Conservation (phyloP, 2,797 vertebrate species). For the Alfaro cultratus region DNA sequence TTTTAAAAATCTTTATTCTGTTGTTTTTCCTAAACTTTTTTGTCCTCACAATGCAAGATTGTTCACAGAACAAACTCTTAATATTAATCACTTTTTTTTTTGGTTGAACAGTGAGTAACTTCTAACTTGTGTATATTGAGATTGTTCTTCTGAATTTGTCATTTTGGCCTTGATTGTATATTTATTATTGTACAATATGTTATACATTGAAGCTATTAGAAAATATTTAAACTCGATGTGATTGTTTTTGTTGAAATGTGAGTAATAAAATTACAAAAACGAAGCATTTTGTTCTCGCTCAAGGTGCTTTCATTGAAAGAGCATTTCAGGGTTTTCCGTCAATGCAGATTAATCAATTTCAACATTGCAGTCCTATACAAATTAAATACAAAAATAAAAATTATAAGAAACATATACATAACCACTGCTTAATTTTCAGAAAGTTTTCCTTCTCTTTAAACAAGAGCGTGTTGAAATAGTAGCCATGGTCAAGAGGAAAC, state of each 20-base stretch:
- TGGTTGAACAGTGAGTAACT: constrained; percentile 4
- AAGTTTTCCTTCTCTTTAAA: not conserved
- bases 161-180: constrained; percentile 59
- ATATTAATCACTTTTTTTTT: constrained; percentile 4
- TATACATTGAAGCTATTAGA: constrained; percentile 4
- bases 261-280: constrained; percentile 44
- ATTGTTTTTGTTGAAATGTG: constrained; percentile 13
- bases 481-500: too few relatives aligned
- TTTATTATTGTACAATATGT: constrained; percentile 47
- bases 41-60: constrained; percentile 11
- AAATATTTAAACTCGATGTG: constrained; percentile 4
- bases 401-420: not conserved
- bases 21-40: constrained; percentile 8
- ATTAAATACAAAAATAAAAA: not conserved
- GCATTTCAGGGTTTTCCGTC: not conserved
- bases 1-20: not conserved
- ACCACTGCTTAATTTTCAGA: not conserved
- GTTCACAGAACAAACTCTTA: constrained; percentile 8
- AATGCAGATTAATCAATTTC: not conserved
- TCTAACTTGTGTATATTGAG: constrained; percentile 18
- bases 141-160: constrained; percentile 32
- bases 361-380: not conserved
- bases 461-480: too few relatives aligned
- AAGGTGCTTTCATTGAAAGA: not conserved
- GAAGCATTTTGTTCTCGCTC: not conserved